Evolutionary conservation across 64 coral and sea anemone species (phyloP), one percentile per base, ranked within the genome.

Genomic region (Montipora foliosa): DNA sequence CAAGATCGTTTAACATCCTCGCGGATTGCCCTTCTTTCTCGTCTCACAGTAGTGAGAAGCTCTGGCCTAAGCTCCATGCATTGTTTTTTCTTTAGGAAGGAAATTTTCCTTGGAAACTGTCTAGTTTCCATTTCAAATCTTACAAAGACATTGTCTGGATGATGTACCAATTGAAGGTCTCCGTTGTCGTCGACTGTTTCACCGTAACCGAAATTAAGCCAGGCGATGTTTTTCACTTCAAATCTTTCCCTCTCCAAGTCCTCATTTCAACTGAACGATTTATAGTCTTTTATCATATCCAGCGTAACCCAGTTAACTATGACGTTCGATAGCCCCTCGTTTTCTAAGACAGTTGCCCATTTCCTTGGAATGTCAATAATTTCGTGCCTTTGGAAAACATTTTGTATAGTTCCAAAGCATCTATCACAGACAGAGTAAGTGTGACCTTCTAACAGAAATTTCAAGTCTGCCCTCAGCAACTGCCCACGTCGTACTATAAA

Each of bases 401-500:
- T 61, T 77, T 89, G 67, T 52, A 77, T 77, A 59, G 19, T 55
- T 10, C 69, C 87, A 89, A 89, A 89, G 9, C 49, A n/a, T 76
- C 87, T 74, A 20, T 89, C 87, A 47, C 73, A 76, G 57, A 76
- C 48, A 22, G 87, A 74, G 24, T 89, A 77, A 1, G 71, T 89
- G 50, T 89, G 70, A 13, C 70, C 87, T 46, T 89, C 50, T 8
- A 77, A 49, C 20, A 89, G 49, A 10, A 89, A 89, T 17, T 89
- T 77, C 17, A 89, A 59, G 70, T 89, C 49, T 0, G 52, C 87
- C 77, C 71, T 74, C 8, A 24, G 4, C 48, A 76, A 77, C 52
- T 50, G 68, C 3, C 45, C 45, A 5, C 13, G 53, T 50, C 9
- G 29, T 25, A 89, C 49, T 0, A 89, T 17, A 55, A 58, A 37